phyloP scores from a whole-genome alignment of 2,797 vertebrate species.

The Anniella stebbinsi region DNA sequence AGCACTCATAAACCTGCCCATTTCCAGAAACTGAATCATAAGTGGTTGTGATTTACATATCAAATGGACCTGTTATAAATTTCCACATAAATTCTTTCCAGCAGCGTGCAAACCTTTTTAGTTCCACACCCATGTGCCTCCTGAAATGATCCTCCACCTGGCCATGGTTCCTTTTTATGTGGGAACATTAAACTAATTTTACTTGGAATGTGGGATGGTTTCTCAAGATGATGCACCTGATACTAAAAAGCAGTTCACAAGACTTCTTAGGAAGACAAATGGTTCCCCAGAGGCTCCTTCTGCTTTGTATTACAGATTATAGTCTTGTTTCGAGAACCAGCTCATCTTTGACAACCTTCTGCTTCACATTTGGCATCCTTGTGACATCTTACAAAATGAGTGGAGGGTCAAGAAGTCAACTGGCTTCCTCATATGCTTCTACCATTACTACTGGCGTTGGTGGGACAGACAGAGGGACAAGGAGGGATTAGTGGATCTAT shows the following conservation, averaged over 20 bases:
- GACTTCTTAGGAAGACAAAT: constrained; percentile 87
- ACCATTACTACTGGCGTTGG: constrained; percentile 70
- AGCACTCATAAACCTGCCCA: constrained; percentile 69
- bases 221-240: constrained; percentile 99
- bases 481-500: no score
- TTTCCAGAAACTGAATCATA: constrained; percentile 77
- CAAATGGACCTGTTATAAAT: constrained; percentile 82
- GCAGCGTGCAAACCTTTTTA: constrained; percentile 92
- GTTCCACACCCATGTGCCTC: constrained; percentile 86
- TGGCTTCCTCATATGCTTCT: constrained; percentile 83
- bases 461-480: neutral
- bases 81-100: constrained; percentile 81
- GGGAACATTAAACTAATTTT: constrained; percentile 95
- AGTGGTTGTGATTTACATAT: constrained; percentile 83
- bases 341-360: constrained; percentile 86
- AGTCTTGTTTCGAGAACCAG: constrained; percentile 80
- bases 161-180: constrained; percentile 87
- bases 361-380: constrained; percentile 86
- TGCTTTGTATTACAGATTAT: constrained; percentile 84
- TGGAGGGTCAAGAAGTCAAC: constrained; percentile 82
- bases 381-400: constrained; percentile 85
- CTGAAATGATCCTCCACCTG: constrained; percentile 90
- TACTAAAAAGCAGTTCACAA: constrained; percentile 96
- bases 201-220: constrained; percentile 94
- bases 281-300: constrained; percentile 86